Percentiles rank a stretch among this genome's conserved stretches.
Evolutionary conservation across 2,888 invertebrate genomes (phyloP).

Genomic region (Imbricaverruca yamaguchii): DNA sequence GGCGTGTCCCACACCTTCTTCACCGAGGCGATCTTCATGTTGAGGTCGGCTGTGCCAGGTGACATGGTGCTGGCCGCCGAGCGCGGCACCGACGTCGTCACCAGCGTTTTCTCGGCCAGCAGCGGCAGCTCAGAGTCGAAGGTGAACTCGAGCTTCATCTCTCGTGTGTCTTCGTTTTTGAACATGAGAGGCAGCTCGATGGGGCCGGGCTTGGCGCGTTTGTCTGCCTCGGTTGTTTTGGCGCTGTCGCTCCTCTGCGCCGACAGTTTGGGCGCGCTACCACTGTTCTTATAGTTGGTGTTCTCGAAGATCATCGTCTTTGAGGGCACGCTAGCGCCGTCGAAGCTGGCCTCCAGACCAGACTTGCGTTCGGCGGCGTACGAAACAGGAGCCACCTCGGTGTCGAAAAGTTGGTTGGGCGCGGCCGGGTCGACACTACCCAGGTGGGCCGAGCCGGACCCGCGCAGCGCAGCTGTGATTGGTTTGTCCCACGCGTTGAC

Average conservation of each 20-base stretch:
- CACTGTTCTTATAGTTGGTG: conserved; percentile 65
- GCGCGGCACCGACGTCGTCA: conserved; percentile 24
- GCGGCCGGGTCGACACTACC: conserved; percentile 13
- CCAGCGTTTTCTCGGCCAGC: conserved; percentile 28
- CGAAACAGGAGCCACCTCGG: conserved; percentile 26
- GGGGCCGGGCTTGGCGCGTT: conserved; percentile 30
- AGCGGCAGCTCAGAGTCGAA: conserved; percentile 68
- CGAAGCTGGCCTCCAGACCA: conserved; percentile 44
- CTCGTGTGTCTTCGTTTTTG: conserved; percentile 60
- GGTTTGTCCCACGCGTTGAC: conserved; percentile 83
- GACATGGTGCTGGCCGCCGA: conserved; percentile 29
- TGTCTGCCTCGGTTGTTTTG: conserved; percentile 20
- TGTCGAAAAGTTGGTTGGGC: conserved; percentile 22
- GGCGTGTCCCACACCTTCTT: conserved; percentile 57
- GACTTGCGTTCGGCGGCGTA: conserved; percentile 33
- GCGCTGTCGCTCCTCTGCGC: neutral
- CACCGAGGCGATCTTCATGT: conserved; percentile 87
- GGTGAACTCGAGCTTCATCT: conserved; percentile 84
- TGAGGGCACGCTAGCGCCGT: conserved; percentile 53
- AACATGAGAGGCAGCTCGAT: conserved; percentile 34
- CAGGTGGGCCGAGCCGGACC: conserved; percentile 38
- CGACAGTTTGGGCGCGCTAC: conserved; percentile 34
- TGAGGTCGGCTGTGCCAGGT: conserved; percentile 58
- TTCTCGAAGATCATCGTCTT: conserved; percentile 73
- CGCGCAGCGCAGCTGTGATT: conserved; percentile 58